These are phyloP conservation scores for Eupithecia tripunctaria DNA, from an alignment of 2,888 invertebrate species.

Conservation along the genomic window DNA sequence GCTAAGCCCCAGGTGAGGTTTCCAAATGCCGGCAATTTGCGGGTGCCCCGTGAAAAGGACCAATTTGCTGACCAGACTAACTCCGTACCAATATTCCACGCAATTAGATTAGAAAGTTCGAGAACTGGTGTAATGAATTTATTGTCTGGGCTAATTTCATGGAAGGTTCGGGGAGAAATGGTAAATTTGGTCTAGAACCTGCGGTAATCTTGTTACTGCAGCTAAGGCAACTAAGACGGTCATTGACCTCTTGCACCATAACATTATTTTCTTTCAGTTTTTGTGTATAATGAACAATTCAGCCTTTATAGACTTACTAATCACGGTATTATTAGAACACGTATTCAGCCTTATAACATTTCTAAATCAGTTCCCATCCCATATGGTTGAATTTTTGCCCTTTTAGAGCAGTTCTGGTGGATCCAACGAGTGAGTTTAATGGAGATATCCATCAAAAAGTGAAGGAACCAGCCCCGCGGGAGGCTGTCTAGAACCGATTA, in stretches of 20 bases:
- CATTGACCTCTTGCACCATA: neutral
- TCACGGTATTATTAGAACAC: no score
- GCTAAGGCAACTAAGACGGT: neutral
- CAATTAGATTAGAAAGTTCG: slow-evolving; percentile 48
- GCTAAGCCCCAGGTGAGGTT: slow-evolving; percentile 45
- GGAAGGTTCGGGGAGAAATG: slow-evolving; percentile 27
- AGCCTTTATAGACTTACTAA: no score
- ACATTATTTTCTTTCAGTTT: neutral
- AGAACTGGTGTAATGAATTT: slow-evolving; percentile 46
- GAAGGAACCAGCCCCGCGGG: slow-evolving; percentile 6
- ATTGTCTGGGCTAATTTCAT: slow-evolving; percentile 42
- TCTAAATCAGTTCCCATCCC: neutral
- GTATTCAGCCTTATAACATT: neutral
- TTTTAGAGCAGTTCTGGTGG: neutral
- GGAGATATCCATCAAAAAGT: slow-evolving; percentile 16
- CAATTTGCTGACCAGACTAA: slow-evolving; percentile 50
- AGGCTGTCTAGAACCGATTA: slow-evolving; percentile 15
- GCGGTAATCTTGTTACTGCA: slow-evolving; percentile 23
- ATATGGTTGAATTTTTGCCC: neutral
- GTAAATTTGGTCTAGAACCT: slow-evolving; percentile 28
- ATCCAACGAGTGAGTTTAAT: neutral
- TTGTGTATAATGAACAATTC: neutral
- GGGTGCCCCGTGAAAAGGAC: slow-evolving; percentile 47
- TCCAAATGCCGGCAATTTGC: slow-evolving; percentile 47
- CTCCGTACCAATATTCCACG: slow-evolving; percentile 35